These are phyloP conservation scores for Orgyia antiqua DNA, from an alignment of 2,888 invertebrate genomes.

Conservation along the genomic window DNA sequence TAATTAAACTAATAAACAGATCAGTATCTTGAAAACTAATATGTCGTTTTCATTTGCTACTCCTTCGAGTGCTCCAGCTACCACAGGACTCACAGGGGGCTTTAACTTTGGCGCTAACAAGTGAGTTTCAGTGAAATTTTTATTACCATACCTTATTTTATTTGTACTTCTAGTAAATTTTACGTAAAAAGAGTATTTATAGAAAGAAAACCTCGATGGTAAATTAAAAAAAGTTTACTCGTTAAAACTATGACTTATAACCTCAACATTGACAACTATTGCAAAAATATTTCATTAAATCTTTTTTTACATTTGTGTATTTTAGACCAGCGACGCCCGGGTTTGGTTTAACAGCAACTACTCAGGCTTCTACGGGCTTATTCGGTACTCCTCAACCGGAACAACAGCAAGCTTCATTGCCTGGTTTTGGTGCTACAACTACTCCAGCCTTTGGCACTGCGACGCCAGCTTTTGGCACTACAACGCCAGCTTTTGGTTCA, in stretches of 20 bases:
- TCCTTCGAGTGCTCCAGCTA: constrained; percentile 70
- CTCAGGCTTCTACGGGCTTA: constrained; percentile 53
- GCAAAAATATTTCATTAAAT: not conserved
- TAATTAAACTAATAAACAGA: too few relatives aligned
- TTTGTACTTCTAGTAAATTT: constrained; percentile 6
- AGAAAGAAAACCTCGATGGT: too few relatives aligned
- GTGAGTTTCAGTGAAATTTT: too few relatives aligned
- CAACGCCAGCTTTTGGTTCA: constrained; percentile 34
- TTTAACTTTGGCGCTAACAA: constrained; percentile 71
- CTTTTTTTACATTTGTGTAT: not conserved
- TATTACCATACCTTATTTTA: constrained; percentile 4
- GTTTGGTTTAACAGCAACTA: constrained; percentile 46
- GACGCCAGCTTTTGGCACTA: constrained; percentile 33
- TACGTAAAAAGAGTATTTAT: too few relatives aligned
- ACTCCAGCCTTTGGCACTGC: constrained; percentile 32
- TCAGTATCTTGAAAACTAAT: too few relatives aligned
- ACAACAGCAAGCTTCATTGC: constrained; percentile 6
- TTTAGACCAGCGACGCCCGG: constrained; percentile 56
- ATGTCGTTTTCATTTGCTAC: constrained; percentile 71
- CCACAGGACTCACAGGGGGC: constrained; percentile 49
- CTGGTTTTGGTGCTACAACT: constrained; percentile 28
- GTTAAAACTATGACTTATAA: too few relatives aligned
- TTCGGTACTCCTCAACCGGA: constrained; percentile 45
- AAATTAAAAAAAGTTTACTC: too few relatives aligned
- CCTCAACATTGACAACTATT: not conserved